These are phyloP conservation scores for Cephalopholis sonnerati DNA, from an alignment of 2,113 vertebrate genomes.

Conservation along the genomic window DNA sequence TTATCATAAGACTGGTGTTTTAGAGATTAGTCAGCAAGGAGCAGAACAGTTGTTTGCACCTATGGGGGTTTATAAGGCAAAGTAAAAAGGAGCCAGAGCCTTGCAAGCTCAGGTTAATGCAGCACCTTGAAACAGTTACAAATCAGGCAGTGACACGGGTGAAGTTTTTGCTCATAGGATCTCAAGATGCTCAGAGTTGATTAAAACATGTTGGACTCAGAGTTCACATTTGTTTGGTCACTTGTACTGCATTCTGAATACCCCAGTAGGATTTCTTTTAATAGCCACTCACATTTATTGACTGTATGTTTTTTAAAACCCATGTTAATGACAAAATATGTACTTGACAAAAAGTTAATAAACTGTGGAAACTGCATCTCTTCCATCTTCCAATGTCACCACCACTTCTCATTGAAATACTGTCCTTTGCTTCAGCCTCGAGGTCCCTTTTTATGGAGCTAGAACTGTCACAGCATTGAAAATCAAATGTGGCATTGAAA, in stretches of 20 bases:
- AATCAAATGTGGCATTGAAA: no score
- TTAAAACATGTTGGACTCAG: neutral
- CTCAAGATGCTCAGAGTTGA: neutral
- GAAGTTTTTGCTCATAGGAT: neutral
- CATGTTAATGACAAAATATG: neutral
- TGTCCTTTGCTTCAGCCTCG: neutral
- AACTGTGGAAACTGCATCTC: neutral
- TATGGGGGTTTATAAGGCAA: neutral
- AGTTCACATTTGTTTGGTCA: neutral
- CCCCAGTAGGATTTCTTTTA: neutral
- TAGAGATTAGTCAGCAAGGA: neutral
- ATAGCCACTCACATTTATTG: neutral
- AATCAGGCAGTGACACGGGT: neutral
- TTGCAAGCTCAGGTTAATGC: neutral
- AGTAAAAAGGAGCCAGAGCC: neutral
- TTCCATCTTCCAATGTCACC: neutral
- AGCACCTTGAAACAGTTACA: neutral
- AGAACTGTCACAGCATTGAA: no score
- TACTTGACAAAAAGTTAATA: no score
- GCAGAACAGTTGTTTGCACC: neutral
- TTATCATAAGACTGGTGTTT: neutral
- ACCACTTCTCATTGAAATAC: neutral
- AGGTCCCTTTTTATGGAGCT: neutral
- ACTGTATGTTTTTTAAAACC: neutral
- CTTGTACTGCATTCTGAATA: neutral